phyloP scores from a whole-genome alignment of 2,888 invertebrate species.

The Drosophila conformis region DNA sequence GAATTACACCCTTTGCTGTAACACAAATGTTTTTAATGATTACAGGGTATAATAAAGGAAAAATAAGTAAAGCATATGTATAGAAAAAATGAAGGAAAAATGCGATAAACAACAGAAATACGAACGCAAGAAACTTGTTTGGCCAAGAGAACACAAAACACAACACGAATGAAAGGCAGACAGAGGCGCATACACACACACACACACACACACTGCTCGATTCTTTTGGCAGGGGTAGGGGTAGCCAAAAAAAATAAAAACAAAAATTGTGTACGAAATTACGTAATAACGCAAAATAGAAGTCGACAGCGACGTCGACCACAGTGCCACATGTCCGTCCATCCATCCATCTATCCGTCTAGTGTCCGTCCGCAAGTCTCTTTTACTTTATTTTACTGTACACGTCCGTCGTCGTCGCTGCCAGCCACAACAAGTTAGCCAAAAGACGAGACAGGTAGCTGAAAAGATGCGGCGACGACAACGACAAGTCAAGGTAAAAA shows the following conservation, averaged over 20 bases:
- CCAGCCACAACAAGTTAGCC: conserved; percentile 40
- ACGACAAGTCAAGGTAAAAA: conserved; percentile 75
- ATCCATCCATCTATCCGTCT: not conserved
- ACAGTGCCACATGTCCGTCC: conserved; percentile 54
- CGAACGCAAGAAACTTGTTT: conserved; percentile 52
- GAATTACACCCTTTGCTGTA: not conserved
- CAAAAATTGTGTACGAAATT: conserved; percentile 49
- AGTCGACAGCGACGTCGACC: conserved; percentile 37
- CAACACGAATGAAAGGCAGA: conserved; percentile 57
- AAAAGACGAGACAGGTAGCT: conserved; percentile 14
- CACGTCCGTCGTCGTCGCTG: conserved; percentile 31
- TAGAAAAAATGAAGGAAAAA: conserved; percentile 7
- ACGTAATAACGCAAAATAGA: conserved; percentile 69
- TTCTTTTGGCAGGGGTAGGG: conserved; percentile 42
- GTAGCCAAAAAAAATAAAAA: conserved; percentile 39
- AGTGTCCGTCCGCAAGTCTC: conserved; percentile 9
- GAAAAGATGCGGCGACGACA: conserved; percentile 23
- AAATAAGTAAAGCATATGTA: conserved; percentile 31
- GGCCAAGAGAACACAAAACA: conserved; percentile 51
- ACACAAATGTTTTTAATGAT: not conserved
- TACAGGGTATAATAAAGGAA: conserved; percentile 20
- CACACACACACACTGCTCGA: conserved; percentile 11
- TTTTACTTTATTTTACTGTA: conserved; percentile 44
- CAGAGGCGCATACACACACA: conserved; percentile 32
- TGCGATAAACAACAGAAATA: conserved; percentile 15